A percentile compares a stretch with the other conserved stretches of the same genome.
phyloP scores from a whole-genome alignment of 2,113 vertebrate genomes.

The Cinclus cinclus region DNA sequence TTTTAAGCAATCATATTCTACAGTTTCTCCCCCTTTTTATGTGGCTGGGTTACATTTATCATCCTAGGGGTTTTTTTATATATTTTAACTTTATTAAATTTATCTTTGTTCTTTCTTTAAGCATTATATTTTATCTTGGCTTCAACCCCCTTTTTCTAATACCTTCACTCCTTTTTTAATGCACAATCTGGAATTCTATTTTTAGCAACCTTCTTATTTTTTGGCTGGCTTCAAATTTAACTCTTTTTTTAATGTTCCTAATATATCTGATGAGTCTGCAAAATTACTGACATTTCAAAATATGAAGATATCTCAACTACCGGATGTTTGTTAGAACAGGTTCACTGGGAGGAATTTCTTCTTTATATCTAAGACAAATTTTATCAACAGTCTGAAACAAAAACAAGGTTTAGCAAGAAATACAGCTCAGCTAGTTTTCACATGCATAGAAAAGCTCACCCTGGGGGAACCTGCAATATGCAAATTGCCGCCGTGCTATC shows the following conservation, averaged over 20 bases:
- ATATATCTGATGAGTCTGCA: neutral
- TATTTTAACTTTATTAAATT: neutral
- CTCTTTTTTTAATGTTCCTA: neutral
- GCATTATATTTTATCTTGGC: neutral
- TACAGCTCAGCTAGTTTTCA: neutral
- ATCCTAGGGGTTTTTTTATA: neutral
- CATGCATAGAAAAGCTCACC: rapidly evolving
- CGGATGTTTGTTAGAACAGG: neutral
- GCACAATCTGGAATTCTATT: neutral
- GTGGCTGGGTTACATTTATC: neutral
- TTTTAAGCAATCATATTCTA: neutral
- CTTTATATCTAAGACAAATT: neutral
- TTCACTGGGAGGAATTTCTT: neutral
- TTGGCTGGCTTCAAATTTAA: neutral
- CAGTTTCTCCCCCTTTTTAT: neutral
- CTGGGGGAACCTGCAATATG: neutral
- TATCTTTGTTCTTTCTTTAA: neutral
- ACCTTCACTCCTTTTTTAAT: neutral
- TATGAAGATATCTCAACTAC: neutral
- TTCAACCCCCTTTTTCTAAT: neutral
- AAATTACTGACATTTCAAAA: neutral
- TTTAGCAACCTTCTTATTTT: neutral
- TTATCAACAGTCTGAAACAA: neutral
- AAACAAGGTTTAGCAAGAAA: neutral
- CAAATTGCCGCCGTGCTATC: rapidly evolving